Percentiles rank a stretch among this genome's conserved stretches.
phyloP scores from a whole-genome alignment of 2,113 vertebrate genomes.

The Melospiza georgiana region DNA sequence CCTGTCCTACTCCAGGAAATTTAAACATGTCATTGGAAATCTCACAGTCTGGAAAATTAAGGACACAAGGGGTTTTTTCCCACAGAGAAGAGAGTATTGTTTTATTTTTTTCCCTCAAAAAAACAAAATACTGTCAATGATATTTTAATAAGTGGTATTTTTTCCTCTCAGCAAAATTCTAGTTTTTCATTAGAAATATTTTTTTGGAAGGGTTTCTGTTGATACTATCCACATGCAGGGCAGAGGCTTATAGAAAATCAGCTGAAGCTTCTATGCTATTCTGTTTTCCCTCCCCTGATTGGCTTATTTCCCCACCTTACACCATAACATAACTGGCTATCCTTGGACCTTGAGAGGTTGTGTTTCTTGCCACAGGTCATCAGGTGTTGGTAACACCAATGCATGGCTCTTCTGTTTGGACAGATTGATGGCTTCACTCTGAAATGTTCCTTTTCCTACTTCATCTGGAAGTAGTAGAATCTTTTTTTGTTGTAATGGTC shows the following conservation, averaged over 20 bases:
- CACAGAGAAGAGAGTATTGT: not conserved
- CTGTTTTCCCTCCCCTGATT: not conserved
- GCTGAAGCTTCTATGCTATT: not conserved
- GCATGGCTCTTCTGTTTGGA: not conserved
- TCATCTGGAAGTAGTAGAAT: not conserved
- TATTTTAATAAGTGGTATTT: not conserved
- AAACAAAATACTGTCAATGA: not conserved
- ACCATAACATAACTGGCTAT: not conserved
- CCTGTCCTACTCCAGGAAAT: not conserved
- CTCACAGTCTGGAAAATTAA: not conserved
- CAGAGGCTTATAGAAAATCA: not conserved
- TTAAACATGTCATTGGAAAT: not conserved
- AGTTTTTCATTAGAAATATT: not conserved
- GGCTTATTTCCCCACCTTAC: not conserved
- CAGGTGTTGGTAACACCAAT: not conserved
- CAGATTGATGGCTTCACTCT: not conserved
- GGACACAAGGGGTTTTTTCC: accelerated
- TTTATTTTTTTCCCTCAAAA: not conserved
- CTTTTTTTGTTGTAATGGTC: not conserved
- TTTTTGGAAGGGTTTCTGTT: not conserved
- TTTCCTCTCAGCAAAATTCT: not conserved
- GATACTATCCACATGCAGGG: not conserved
- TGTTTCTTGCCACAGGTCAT: not conserved
- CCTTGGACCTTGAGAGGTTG: not conserved
- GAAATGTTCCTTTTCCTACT: not conserved